Evolutionary conservation across 2,113 vertebrate species (phyloP), one percentile per base, ranked within the genome.

Genomic region (Patagioenas fasciata): DNA sequence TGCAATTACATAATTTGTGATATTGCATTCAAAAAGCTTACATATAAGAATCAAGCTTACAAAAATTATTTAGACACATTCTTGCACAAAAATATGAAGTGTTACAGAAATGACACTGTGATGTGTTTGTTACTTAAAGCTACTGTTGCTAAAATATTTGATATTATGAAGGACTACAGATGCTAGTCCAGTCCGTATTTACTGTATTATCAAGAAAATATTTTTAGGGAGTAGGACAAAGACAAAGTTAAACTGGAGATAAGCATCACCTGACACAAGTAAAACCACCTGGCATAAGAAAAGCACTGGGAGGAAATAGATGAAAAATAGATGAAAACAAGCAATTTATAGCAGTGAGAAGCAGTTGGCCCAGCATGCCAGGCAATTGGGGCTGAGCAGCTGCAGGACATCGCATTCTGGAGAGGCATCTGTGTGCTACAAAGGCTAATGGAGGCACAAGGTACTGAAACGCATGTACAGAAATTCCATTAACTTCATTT

Each of bases 351-450:
- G 51, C 25, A 69, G 36, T 7, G 51, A 50, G 15, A 23, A 70
- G 5, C 11, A 38, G 26, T 9, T 20, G 77, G 13, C 56, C 11
- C 1, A 6, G 38, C 8, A 7, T 44, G 29, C 29, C 1, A 3
- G 38, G 42, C 21, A 32, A 26, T 6, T 53, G 42, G 32, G 18
- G 57, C 38, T 54, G 28, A 40, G 60, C 38, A 62, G 18, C 36
- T 62, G 81, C 54, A 48, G 62, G 78, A 53, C 32, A 17, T 16
- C 0, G 0, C 9, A 14, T 71, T 78, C 62, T 47, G 66, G 56
- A 67, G 80, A 71, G 58, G 8, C 9, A 10, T 28, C 67, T 32
- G 19, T 23, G 42, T 29, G 12, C 47, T 65, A 24, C 56, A 72
- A 19, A 89, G 66, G 42, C 19, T 38, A 9, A 53, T 62, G 72